Base-by-base conservation (phyloP, 2,888 invertebrate species). In the Sesia bembeciformis region DNA sequence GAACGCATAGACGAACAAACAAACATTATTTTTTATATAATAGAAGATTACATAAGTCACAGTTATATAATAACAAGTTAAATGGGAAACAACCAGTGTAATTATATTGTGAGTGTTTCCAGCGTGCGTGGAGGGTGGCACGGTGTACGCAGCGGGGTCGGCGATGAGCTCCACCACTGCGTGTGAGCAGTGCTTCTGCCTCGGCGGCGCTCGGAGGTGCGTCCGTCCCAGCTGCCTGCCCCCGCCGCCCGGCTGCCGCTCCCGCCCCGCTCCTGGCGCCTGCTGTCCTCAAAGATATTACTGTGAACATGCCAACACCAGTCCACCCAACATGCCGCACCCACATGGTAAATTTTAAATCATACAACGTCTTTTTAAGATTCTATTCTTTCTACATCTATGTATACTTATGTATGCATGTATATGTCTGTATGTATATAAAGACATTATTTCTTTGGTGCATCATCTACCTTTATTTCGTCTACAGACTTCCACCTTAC, bases 151-250 rank as follows among this genome's bases (percentile, higher is more conserved):
- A 23, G 93, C 94, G 52, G 95, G 95, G 3, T 96, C 96, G 4
- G 96, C 97, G 4, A 94, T 97, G 94, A 91, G 92, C 62, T 93
- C 94, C 4, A 92, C 92, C 23, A 91, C 92, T 58, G 91, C 93
- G n/a, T 97, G 97, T 84, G 94, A 96, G 79, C 95, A 95, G 79
- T 97, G 97, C 84, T 97, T 95, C 85, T 97, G 97, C 74, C 92
- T 95, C 65, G 87, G 91, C 40, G 95, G 95, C 4, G 86, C 87
- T 53, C 92, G 94, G 65, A 92, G 92, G 66, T 97, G 97, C 80
- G 94, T 96, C 54, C 91, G 93, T 60, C 96, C 96, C 0, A 92
- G 93, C 70, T 97, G 97, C 80, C 90, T 96, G 70, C 90, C 95
- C 53, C 92, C 94, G 1, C 91, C 95, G 43, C 91, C 92, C 38